Base-by-base conservation (phyloP, 2,888 invertebrate genomes). In the Tinea semifulvella region DNA sequence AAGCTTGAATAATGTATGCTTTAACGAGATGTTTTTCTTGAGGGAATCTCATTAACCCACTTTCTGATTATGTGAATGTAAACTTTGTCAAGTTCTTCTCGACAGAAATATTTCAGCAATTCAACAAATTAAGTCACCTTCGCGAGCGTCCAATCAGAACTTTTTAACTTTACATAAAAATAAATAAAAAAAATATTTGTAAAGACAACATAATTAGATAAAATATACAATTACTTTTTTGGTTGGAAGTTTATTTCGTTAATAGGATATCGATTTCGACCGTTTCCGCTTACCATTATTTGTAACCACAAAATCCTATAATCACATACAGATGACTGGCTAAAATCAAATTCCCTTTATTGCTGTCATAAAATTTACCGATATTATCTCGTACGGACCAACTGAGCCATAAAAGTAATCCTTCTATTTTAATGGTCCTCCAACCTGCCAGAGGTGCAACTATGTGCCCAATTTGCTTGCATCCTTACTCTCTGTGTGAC, bases 11-110 rank as follows among this genome's bases (percentile, higher is more conserved):
- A 75, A 80, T 79, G 79, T 77, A 77, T 77, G 75, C 65, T 74
- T 69, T 79, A 80, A 77, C 75, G 76, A 80, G 77, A 77, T 80
- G 80, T 79, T 80, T 80, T 80, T 79, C 80, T 80, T 77, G 68
- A 69, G 63, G 61, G 79, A 77, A 80, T 80, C 75, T 73, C 76
- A 76, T 80, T 80, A 77, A 72, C 80, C 77, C 70, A 77, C 69
- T 74, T 79, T 74, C 67, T 71, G 74, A 74, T 74, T 77, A 70
- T 76, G 68, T 68, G 72, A 75, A 74, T 76, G 71, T 72, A 72
- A 74, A 73, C 68, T 74, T 73, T 65, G 62, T 60, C 61, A 74
- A 75, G 63, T 72, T 72, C 68, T 65, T 71, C 66, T 68, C 67
- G 61, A 63, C 62, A 57, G 57, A 61, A 68, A 68, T 71, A 65